Percentiles rank a stretch among this genome's conserved stretches.
These are phyloP conservation scores for Dunckerocampus dactyliophorus DNA, from an alignment of 2,113 vertebrate species.

Conservation along the genomic window DNA sequence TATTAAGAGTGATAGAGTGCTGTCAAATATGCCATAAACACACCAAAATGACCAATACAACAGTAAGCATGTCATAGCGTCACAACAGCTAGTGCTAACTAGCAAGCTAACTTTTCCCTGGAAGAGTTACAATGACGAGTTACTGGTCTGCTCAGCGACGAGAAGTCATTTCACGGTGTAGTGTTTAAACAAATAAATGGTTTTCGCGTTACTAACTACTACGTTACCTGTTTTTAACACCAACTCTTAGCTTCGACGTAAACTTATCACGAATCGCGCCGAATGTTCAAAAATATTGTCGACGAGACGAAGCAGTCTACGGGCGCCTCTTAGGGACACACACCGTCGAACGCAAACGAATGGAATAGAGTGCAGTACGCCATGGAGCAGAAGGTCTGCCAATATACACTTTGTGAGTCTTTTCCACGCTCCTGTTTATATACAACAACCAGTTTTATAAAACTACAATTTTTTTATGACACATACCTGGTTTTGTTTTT, in stretches of 20 bases:
- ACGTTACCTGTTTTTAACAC: background rate
- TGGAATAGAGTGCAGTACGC: no score
- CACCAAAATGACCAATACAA: background rate
- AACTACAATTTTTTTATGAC: background rate
- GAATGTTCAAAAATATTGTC: constrained; percentile 3
- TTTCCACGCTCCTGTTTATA: no score
- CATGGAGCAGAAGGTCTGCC: no score
- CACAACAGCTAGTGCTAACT: background rate
- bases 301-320: background rate
- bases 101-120: background rate
- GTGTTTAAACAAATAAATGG: background rate
- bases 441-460: no score
- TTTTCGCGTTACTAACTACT: background rate
- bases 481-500: no score
- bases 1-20: no score
- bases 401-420: no score
- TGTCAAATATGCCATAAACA: background rate
- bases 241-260: no score
- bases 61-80: background rate
- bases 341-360: no score
- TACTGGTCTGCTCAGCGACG: no score
- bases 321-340: constrained; percentile 1
- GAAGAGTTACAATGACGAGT: background rate
- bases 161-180: background rate
- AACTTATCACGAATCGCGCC: background rate